Base-by-base conservation (phyloP, 2,113 vertebrate species). In the Cryptomyrus ogoouensis region DNA sequence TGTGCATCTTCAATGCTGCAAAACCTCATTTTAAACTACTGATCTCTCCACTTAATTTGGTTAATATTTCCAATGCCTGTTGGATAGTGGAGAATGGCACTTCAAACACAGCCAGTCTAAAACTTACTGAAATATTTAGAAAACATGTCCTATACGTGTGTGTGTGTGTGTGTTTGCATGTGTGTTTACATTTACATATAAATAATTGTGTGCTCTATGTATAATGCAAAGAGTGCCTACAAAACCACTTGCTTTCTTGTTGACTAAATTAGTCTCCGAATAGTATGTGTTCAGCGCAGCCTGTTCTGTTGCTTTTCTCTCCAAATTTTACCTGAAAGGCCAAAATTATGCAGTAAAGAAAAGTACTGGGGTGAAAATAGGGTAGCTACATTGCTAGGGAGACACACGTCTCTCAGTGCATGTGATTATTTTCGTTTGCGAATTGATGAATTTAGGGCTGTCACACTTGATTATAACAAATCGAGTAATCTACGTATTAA, bases 61-160 rank as follows among this genome's bases (percentile, higher is more conserved):
- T 31, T 31, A 13, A 9, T 27, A 70, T 70, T 31, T 70, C 3
- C 62, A 17, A 7, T 27, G 88, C 6, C 89, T 88, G 90, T 89
- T 90, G 89, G 83, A 83, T 87, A 77, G 70, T 6, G 35, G 17
- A 42, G 74, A 80, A 42, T 31, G 5, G 2, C 5, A 3, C 31
- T 39, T 77, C 70, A 39, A 77, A 77, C 35, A 39, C 5, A 13
- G 74, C 5, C 35, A 24, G 91, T 93, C 93, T 70, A 49, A 88
- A 85, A 93, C 90, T 92, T 90, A 8, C 31, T 83, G 70, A 52
- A 53, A 90, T 90, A 91, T 88, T 19, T 87, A n/a, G 74, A 42
- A 42, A 39, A 19, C 35, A 19, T 80, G 10, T 70, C n/a, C 8
- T 70, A 31, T 27, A 31, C 62, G 13, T 77, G 70, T 77, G 13